Evolutionary conservation across 2,797 vertebrate genomes (phyloP), one percentile per base, ranked within the genome.

Genomic region (Cuculus canorus): DNA sequence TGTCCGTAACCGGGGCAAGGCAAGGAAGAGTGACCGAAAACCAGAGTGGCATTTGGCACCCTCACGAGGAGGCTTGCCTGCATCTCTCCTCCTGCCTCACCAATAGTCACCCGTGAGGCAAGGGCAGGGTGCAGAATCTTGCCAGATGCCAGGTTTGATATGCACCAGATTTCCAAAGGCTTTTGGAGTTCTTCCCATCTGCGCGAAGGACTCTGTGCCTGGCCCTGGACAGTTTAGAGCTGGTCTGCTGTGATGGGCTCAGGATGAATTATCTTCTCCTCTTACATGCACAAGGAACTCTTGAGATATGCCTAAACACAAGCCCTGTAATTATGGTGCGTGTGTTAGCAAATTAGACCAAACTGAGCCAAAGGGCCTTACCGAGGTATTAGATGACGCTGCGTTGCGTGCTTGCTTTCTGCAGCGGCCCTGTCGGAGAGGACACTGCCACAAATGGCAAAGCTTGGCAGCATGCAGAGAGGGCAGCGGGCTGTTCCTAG

Each of bases 311-410:
- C 41, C 75, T 77, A 43, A 92, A 57, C 35, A 82, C 71, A 90
- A 86, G n/a, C 35, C 39, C 83, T 94, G 53, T 90, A 88, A 95
- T 84, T 92, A 90, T 5, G 17, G 71, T 72, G 83, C 0, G 1
- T 43, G 53, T 82, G 78, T 71, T 82, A 82, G 88, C 81, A 92
- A 89, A 93, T 78, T 37, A 94, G 68, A 81, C 14, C 33, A 47
- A 79, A 78, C 63, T 57, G 78, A 95, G 86, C 35, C 43, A 59
- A 54, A 86, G 81, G 33, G 72, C 90, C 81, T 64, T 63, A 64
- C 71, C 43, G 23, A 84, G 64, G 56, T 60, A n/a, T 82, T 72
- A 70, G 64, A 82, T 54, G 82, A 75, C 2, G 7, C 78, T 71
- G 45, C 3, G 10, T 19, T 86, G 56, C 35, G 22, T 0, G 1